Conservation (phyloP, 35 echinoderm and acorn worm genomes). For the Apostichopus californicus region DNA sequence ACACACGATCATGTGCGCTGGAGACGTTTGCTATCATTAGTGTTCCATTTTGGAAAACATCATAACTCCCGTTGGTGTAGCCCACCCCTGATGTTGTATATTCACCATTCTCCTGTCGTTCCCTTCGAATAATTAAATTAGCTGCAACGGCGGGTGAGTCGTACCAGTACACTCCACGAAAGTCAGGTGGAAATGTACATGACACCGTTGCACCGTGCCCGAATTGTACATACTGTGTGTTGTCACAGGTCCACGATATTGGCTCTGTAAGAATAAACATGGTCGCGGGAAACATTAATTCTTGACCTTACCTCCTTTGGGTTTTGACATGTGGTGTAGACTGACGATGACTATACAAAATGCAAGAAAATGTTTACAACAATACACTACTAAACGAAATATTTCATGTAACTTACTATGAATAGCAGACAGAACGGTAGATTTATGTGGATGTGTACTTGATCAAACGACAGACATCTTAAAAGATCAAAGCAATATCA, state of each 20-base stretch:
- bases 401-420: too few relatives aligned
- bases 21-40: neutral
- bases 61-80: neutral
- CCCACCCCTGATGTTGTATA: neutral
- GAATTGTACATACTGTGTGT: neutral
- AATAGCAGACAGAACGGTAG: too few relatives aligned
- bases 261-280: too few relatives aligned
- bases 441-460: too few relatives aligned
- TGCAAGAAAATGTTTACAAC: too few relatives aligned
- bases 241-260: neutral
- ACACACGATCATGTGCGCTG: neutral
- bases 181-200: slow-evolving; percentile 5
- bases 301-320: too few relatives aligned
- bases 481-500: too few relatives aligned
- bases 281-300: too few relatives aligned
- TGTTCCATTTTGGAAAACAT: slow-evolving; percentile 2
- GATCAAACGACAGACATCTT: too few relatives aligned
- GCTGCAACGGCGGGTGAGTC: neutral
- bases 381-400: too few relatives aligned
- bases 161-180: neutral
- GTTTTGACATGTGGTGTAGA: too few relatives aligned
- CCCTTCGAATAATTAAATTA: neutral
- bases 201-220: neutral
- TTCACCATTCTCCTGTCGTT: neutral
- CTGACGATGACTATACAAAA: too few relatives aligned